Conservation (phyloP, 2,888 invertebrate genomes). For the Cylloceria caligata region DNA sequence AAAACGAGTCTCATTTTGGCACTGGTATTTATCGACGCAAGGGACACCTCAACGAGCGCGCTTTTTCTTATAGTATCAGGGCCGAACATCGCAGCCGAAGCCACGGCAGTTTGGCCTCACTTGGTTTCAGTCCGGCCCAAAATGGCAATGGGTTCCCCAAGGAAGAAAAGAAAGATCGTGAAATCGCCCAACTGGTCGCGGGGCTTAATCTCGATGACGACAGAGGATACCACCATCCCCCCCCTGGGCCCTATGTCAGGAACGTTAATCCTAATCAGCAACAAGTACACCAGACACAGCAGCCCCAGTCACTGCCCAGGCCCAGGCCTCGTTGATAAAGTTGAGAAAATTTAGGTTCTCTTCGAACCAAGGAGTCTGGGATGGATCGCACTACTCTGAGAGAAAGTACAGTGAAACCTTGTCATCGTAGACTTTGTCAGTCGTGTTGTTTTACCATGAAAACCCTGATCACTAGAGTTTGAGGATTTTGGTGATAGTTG, state of each 20-base stretch:
- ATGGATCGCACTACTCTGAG: neutral
- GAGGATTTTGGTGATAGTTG: conserved; percentile 52
- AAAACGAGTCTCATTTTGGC: conserved; percentile 88
- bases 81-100: conserved; percentile 97
- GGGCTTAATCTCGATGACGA: conserved; percentile 94
- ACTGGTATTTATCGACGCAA: conserved; percentile 96
- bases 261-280: conserved; percentile 84
- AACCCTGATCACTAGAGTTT: conserved; percentile 48
- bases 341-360: neutral
- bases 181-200: conserved; percentile 97
- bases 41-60: conserved; percentile 96
- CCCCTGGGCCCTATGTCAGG: conserved; percentile 86
- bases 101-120: conserved; percentile 95
- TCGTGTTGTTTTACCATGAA: conserved; percentile 59
- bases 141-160: conserved; percentile 80
- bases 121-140: conserved; percentile 93
- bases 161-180: conserved; percentile 92
- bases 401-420: conserved; percentile 6
- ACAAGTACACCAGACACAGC: conserved; percentile 79
- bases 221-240: conserved; percentile 88
- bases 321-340: conserved; percentile 80
- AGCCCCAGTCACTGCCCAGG: conserved; percentile 82
- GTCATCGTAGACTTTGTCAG: conserved; percentile 26
- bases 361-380: conserved; percentile 1
- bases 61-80: conserved; percentile 96